Evolutionary conservation across 2,888 invertebrate genomes (phyloP).

Genomic region (Cyrtodaria siliqua): DNA sequence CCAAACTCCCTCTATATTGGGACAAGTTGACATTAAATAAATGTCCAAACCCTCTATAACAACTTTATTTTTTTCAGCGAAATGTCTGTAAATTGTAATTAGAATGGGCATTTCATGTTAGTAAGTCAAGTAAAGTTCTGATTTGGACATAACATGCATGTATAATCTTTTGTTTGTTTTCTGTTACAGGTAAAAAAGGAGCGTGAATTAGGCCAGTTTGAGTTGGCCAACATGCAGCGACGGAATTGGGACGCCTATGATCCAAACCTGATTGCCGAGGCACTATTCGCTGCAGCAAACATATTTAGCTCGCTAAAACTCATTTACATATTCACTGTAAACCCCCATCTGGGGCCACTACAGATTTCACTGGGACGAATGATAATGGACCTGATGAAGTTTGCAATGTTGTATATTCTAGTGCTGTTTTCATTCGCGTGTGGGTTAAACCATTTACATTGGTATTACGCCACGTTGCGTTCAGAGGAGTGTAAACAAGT

Average conservation of each 20-base stretch:
- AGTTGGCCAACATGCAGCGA: constrained; percentile 86
- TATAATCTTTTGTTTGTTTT: no score
- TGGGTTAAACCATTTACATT: constrained; percentile 95
- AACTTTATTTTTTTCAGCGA: no score
- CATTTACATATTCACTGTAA: constrained; percentile 96
- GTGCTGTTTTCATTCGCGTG: constrained; percentile 96
- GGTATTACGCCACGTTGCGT: constrained; percentile 89
- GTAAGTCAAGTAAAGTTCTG: no score
- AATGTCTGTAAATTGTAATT: no score
- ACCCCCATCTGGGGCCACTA: constrained; percentile 96
- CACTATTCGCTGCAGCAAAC: constrained; percentile 98
- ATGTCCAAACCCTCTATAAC: no score
- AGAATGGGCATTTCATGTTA: no score
- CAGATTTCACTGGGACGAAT: constrained; percentile 95
- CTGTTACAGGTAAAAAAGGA: constrained; percentile 73
- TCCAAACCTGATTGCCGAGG: constrained; percentile 94
- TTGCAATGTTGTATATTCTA: constrained; percentile 94
- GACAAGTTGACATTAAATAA: no score
- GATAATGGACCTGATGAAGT: constrained; percentile 94
- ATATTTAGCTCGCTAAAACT: constrained; percentile 97
- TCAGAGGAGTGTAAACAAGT: constrained; percentile 70
- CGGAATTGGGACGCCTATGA: constrained; percentile 99
- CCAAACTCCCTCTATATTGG: no score
- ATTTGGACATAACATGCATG: no score
- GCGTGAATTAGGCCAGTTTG: constrained; percentile 55